Conservation (phyloP, 2,888 invertebrate species). For the Polyploca ridens region DNA sequence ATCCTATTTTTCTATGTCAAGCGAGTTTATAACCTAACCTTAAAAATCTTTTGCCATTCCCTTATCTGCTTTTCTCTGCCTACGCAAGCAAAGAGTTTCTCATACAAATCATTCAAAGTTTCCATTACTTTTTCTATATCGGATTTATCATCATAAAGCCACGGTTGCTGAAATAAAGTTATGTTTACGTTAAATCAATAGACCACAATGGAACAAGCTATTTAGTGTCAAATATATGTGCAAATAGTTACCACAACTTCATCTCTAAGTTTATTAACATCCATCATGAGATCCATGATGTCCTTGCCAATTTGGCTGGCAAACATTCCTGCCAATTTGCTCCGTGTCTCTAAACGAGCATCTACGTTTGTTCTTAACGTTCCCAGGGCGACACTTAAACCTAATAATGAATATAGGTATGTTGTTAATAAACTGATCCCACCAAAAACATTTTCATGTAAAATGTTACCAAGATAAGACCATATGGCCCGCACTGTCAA, state of each 20-base stretch:
- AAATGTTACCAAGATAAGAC: too few species aligned
- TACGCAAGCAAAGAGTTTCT: conserved; percentile 86
- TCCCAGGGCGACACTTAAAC: conserved; percentile 86
- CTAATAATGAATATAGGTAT: conserved; percentile 39
- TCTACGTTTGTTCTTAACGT: conserved; percentile 88
- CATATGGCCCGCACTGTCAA: too few species aligned
- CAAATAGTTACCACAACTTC: conserved; percentile 86
- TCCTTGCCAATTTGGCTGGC: conserved; percentile 91
- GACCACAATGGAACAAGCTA: not conserved
- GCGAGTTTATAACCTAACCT: conserved; percentile 72
- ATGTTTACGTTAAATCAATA: not conserved
- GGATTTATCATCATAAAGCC: conserved; percentile 89
- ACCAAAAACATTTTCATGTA: too few species aligned
- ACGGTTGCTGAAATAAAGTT: conserved; percentile 85
- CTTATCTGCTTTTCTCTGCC: conserved; percentile 90
- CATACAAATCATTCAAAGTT: conserved; percentile 86
- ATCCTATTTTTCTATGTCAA: not conserved
- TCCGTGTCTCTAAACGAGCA: conserved; percentile 87
- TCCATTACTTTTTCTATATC: conserved; percentile 87
- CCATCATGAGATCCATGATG: conserved; percentile 88
- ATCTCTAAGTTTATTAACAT: conserved; percentile 89
- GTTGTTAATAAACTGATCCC: not conserved
- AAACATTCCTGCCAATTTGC: conserved; percentile 88
- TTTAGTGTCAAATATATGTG: too few species aligned
- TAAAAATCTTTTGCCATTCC: conserved; percentile 93